Evolutionary conservation across 2,113 vertebrate genomes (phyloP).

Genomic region (Spilogale gracilis): DNA sequence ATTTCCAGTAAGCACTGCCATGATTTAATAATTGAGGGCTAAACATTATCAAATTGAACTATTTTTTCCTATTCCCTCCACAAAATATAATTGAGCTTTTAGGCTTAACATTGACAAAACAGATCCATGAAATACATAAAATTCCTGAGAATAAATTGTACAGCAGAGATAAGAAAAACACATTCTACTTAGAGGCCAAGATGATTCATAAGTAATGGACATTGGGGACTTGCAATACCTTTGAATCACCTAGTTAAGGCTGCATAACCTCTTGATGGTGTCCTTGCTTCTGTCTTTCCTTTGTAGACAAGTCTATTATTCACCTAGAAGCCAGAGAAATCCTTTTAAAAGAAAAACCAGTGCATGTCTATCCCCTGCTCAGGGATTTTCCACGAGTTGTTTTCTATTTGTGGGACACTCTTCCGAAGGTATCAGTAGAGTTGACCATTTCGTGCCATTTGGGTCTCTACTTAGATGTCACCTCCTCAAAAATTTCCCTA

Average conservation of each 20-base stretch:
- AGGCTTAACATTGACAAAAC: constrained; percentile 24
- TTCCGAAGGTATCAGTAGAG: background rate
- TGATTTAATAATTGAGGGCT: constrained; percentile 57
- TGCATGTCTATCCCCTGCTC: background rate
- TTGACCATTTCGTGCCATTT: background rate
- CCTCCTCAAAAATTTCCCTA: background rate
- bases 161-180: background rate
- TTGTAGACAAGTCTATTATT: background rate
- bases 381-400: background rate
- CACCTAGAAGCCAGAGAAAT: background rate
- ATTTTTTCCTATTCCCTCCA: background rate
- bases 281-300: background rate
- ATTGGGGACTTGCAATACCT: background rate
- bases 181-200: background rate
- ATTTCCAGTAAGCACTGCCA: background rate
- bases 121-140: background rate
- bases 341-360: constrained; percentile 13
- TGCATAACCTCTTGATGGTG: background rate
- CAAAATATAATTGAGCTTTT: constrained; percentile 53
- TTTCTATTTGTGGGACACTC: background rate
- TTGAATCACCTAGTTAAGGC: constrained; percentile 13
- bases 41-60: background rate
- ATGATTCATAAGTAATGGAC: background rate
- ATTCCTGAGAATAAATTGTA: constrained; percentile 28
- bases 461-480: background rate